Evolutionary conservation across 2,113 vertebrate genomes (phyloP).

Genomic region (Eubucco bourcierii): DNA sequence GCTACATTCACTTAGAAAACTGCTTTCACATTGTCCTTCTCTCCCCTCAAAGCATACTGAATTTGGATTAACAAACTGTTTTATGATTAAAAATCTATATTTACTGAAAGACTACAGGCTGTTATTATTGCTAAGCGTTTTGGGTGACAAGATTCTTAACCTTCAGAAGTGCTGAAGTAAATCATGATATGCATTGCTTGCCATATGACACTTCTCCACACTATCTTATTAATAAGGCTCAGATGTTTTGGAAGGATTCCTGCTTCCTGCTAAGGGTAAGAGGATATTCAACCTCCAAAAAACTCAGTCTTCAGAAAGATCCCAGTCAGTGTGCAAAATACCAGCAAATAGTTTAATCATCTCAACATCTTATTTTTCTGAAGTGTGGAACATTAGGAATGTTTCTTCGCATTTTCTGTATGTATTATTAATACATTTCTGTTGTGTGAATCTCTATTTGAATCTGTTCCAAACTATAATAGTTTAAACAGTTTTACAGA

Average conservation of each 20-base stretch:
- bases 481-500: too few relatives aligned
- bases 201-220: not conserved
- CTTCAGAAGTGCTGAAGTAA: constrained; percentile 8
- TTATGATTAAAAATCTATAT: not conserved
- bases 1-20: not conserved
- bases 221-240: not conserved
- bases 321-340: not conserved
- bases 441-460: not conserved
- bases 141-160: not conserved
- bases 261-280: not conserved
- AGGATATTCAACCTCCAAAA: not conserved
- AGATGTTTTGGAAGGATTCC: not conserved
- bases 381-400: not conserved
- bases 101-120: not conserved
- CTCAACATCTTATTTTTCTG: not conserved
- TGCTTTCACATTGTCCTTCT: not conserved
- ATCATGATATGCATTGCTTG: not conserved
- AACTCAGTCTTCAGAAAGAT: not conserved
- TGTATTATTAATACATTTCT: not conserved
- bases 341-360: not conserved
- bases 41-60: not conserved
- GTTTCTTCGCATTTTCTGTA: not conserved
- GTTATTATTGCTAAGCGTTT: not conserved
- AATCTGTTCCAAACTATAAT: not conserved
- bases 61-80: not conserved